Percentiles rank a stretch among this genome's conserved stretches.
phyloP scores from a whole-genome alignment of 1,140 invertebrate genomes.

The Harlomillsia oculata region DNA sequence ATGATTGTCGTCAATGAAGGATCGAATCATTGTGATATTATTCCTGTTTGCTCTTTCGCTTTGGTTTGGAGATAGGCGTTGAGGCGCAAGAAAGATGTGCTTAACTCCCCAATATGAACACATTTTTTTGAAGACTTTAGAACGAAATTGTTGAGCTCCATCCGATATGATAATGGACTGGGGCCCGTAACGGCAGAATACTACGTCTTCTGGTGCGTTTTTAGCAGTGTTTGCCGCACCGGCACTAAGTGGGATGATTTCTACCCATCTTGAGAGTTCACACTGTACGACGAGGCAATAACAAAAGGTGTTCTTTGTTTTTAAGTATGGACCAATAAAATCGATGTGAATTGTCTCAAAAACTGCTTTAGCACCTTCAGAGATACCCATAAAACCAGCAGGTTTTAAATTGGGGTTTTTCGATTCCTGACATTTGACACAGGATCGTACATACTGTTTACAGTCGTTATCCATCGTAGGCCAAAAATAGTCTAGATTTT shows the following conservation, averaged over 20 bases:
- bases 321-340: slow-evolving; percentile 20
- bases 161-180: slow-evolving; percentile 8
- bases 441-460: slow-evolving; percentile 20
- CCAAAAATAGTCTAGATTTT: slow-evolving; percentile 21
- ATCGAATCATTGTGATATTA: slow-evolving; percentile 40
- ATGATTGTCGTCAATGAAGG: slow-evolving; percentile 39
- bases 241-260: slow-evolving; percentile 8
- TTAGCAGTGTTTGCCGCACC: neutral
- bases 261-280: slow-evolving; percentile 18
- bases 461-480: slow-evolving; percentile 21
- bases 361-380: neutral
- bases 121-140: slow-evolving; percentile 3
- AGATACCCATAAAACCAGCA: slow-evolving; percentile 1
- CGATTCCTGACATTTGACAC: slow-evolving; percentile 24
- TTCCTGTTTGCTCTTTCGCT: slow-evolving; percentile 42
- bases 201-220: slow-evolving; percentile 4
- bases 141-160: neutral
- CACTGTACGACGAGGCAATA: slow-evolving; percentile 11
- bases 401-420: slow-evolving; percentile 5
- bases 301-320: neutral
- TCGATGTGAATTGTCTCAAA: slow-evolving; percentile 14
- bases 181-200: slow-evolving; percentile 20
- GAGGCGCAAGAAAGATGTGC: slow-evolving; percentile 35
- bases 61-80: slow-evolving; percentile 40
- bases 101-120: slow-evolving; percentile 10